Evolutionary conservation across 2,797 vertebrate genomes (phyloP).

Genomic region (Pseudotriccus pelzelni): DNA sequence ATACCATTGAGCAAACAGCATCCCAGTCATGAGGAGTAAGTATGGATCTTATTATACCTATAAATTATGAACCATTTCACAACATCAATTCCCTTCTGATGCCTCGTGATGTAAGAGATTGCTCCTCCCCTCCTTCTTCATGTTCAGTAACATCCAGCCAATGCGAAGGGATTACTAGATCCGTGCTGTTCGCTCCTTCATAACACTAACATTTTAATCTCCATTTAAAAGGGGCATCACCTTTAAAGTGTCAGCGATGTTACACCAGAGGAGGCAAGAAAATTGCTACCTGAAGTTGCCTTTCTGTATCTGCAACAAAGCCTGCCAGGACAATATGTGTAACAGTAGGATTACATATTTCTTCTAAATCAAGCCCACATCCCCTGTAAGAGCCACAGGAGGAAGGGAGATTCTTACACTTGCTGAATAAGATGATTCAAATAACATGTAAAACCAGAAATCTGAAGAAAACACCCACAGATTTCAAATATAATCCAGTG

Average conservation of each 20-base stretch:
- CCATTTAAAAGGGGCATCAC: neutral
- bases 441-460: neutral
- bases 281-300: neutral
- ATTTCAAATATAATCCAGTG: neutral
- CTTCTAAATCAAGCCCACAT: neutral
- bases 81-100: neutral
- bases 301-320: neutral
- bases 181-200: rapidly evolving
- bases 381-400: rapidly evolving
- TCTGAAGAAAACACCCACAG: neutral
- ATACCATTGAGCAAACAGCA: neutral
- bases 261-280: neutral
- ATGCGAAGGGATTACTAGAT: neutral
- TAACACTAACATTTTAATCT: rapidly evolving
- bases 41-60: neutral
- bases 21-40: neutral
- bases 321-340: rapidly evolving
- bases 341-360: neutral
- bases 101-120: rapidly evolving
- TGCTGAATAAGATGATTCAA: neutral
- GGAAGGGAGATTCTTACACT: neutral
- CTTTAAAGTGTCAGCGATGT: neutral
- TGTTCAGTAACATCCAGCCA: neutral
- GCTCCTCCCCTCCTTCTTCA: neutral
- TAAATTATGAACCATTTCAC: neutral